Conservation (phyloP, 2,113 vertebrate genomes). For the Sylvia atricapilla region DNA sequence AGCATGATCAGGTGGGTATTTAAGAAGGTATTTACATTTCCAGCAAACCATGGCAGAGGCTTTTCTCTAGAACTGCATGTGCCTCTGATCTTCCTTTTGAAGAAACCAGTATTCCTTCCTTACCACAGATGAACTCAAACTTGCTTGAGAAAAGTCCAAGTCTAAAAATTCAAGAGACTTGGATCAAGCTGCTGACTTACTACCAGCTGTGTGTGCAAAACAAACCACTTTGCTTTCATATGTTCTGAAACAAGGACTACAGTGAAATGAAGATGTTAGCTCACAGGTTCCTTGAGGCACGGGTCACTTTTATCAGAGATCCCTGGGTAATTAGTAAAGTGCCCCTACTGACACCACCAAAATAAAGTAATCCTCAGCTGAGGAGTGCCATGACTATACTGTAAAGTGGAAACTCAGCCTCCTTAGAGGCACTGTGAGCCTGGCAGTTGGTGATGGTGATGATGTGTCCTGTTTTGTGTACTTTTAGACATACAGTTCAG, state of each 20-base stretch:
- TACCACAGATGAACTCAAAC: background rate
- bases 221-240: background rate
- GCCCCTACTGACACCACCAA: background rate
- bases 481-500: background rate
- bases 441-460: background rate
- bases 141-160: conserved; percentile 20
- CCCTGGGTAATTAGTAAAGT: background rate
- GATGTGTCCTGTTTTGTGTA: background rate
- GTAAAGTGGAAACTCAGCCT: background rate
- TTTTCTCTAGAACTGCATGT: background rate
- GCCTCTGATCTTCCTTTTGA: background rate
- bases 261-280: background rate
- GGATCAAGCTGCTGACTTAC: background rate
- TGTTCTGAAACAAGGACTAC: background rate
- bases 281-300: background rate
- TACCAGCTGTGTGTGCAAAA: conserved; percentile 19
- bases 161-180: conserved; percentile 29
- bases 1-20: conserved; percentile 1
- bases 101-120: background rate
- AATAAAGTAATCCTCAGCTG: background rate
- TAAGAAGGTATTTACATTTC: background rate
- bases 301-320: background rate
- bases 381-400: background rate
- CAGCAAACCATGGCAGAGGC: background rate
- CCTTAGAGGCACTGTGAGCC: background rate